Conservation (phyloP, 2,113 vertebrate genomes). For the Nanorana parkeri region DNA sequence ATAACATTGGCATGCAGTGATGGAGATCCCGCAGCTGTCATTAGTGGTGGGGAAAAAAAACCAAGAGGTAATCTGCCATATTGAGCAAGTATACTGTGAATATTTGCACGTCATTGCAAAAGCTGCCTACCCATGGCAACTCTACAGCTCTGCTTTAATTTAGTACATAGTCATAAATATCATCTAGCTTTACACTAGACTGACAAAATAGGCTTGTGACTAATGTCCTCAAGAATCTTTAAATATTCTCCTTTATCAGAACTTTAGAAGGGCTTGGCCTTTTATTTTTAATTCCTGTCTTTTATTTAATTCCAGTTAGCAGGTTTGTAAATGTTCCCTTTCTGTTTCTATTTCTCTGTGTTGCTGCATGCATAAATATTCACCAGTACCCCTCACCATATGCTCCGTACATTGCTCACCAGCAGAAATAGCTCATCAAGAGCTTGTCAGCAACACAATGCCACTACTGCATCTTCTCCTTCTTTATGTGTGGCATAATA, state of each 20-base stretch:
- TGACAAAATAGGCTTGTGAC: neutral
- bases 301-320: constrained; percentile 20
- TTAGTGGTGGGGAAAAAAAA: no score
- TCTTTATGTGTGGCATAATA: constrained; percentile 3
- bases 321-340: constrained; percentile 46
- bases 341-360: constrained; percentile 20
- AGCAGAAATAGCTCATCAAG: constrained; percentile 46
- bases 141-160: no score
- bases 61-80: no score
- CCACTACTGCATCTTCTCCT: neutral
- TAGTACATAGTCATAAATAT: neutral
- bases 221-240: neutral
- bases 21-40: no score
- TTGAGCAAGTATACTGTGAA: no score
- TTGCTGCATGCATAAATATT: constrained; percentile 49
- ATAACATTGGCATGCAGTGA: no score
- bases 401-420: constrained; percentile 61
- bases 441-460: constrained; percentile 11
- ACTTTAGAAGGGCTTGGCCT: neutral
- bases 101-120: no score
- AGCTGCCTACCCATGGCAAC: no score
- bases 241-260: neutral
- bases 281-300: constrained; percentile 3
- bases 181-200: neutral
- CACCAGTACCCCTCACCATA: constrained; percentile 58